A percentile compares a stretch with the other conserved stretches of the same genome.
Conservation (phyloP, 2,797 vertebrate species). For the Takifugu rubripes region DNA sequence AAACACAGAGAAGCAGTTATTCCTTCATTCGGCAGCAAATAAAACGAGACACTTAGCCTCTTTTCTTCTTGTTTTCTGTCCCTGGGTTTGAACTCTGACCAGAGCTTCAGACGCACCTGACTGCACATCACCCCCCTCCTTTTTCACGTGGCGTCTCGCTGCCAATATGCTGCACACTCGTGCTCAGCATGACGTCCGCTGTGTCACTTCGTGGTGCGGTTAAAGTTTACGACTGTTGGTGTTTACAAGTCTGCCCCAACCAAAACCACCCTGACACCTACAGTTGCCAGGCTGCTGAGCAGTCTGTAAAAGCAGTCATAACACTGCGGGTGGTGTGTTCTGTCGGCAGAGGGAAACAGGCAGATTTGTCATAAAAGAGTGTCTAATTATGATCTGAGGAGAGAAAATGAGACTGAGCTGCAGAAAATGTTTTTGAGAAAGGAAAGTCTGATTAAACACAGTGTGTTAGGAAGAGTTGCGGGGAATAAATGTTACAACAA, state of each 20-base stretch:
- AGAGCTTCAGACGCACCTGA: conserved; percentile 33
- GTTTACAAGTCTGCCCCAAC: conserved; percentile 67
- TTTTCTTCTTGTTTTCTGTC: background rate
- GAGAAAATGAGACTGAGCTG: conserved; percentile 41
- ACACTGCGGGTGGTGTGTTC: conserved; percentile 23
- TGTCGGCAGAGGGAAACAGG: conserved; percentile 2
- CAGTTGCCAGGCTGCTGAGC: conserved; percentile 38
- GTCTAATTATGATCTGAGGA: conserved; percentile 56
- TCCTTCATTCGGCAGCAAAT: no score
- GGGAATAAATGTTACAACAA: conserved; percentile 33
- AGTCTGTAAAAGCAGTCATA: conserved; percentile 59
- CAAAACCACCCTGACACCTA: conserved; percentile 51
- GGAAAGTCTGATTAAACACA: conserved; percentile 42
- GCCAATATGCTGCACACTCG: conserved; percentile 30
- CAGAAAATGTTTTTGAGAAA: conserved; percentile 37
- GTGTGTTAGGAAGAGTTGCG: conserved; percentile 23
- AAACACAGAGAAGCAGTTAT: no score
- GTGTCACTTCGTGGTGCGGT: conserved; percentile 39
- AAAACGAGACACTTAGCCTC: no score
- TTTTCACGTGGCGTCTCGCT: conserved; percentile 13
- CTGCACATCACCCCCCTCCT: conserved; percentile 20
- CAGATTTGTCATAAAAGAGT: conserved; percentile 33
- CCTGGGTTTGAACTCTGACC: background rate
- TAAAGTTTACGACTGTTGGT: conserved; percentile 57
- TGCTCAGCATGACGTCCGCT: conserved; percentile 35